Conservation (phyloP, 1,140 invertebrate species). For the Cherax destructor region DNA sequence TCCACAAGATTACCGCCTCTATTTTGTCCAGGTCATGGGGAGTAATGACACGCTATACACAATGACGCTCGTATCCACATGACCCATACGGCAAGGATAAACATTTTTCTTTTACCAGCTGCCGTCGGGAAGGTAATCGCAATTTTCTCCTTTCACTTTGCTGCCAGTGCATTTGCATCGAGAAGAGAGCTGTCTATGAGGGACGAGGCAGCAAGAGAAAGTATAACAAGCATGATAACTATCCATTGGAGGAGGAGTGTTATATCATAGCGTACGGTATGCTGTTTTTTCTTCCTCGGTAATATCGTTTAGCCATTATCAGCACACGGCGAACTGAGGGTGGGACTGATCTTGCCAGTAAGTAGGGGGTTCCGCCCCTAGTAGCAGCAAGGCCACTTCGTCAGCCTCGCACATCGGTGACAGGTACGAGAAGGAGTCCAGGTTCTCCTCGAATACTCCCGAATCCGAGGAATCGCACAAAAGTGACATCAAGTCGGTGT, state of each 20-base stretch:
- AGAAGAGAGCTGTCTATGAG: not conserved
- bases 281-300: not conserved
- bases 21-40: not conserved
- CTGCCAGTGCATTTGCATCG: not conserved
- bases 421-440: conserved; percentile 48
- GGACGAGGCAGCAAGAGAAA: not conserved
- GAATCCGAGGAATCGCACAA: conserved; percentile 49
- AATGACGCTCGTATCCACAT: not conserved
- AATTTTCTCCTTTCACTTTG: not conserved
- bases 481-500: conserved; percentile 36
- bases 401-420: conserved; percentile 44
- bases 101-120: not conserved
- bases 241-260: not conserved
- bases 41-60: not conserved
- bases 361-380: conserved; percentile 22
- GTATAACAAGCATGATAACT: not conserved
- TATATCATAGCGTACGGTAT: not conserved
- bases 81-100: not conserved
- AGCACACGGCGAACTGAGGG: conserved; percentile 33
- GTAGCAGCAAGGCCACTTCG: conserved; percentile 32
- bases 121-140: not conserved
- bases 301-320: not conserved
- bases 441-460: conserved; percentile 38
- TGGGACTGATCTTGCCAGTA: conserved; percentile 38
- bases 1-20: not conserved